A percentile compares a stretch with the other conserved stretches of the same genome.
These are phyloP conservation scores for Artibeus jamaicensis DNA, from an alignment of 2,797 vertebrate species.

Conservation along the genomic window DNA sequence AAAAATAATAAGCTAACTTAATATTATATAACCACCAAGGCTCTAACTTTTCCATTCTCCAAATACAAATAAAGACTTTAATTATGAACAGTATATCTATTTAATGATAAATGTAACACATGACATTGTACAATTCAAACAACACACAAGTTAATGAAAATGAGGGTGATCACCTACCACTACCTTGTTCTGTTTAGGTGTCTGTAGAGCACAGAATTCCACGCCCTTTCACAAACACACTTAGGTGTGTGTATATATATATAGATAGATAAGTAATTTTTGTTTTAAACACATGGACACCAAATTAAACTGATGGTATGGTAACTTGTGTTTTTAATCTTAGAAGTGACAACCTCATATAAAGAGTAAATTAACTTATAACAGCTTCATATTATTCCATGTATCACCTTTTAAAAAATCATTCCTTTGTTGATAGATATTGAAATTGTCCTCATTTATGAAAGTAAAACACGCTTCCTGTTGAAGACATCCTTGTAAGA, in stretches of 20 bases:
- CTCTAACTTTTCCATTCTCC: neutral
- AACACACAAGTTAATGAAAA: neutral
- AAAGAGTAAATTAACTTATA: neutral
- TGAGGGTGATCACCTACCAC: neutral
- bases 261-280: neutral
- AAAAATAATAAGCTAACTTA: slow-evolving; percentile 27
- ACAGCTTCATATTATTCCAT: neutral
- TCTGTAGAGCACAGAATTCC: neutral
- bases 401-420: neutral
- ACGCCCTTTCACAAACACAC: neutral
- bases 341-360: neutral
- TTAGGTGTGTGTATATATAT: neutral
- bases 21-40: neutral
- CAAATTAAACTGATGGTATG: neutral
- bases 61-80: slow-evolving; percentile 24
- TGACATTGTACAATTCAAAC: neutral
- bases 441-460: neutral
- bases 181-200: neutral
- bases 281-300: slow-evolving; percentile 28
- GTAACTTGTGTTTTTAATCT: neutral
- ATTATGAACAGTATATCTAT: neutral
- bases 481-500: neutral
- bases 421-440: neutral
- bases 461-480: neutral
- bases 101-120: neutral